A percentile compares a stretch with the other conserved stretches of the same genome.
These are phyloP conservation scores for Diuraphis noxia DNA, from an alignment of 1,140 invertebrate genomes.

Conservation along the genomic window DNA sequence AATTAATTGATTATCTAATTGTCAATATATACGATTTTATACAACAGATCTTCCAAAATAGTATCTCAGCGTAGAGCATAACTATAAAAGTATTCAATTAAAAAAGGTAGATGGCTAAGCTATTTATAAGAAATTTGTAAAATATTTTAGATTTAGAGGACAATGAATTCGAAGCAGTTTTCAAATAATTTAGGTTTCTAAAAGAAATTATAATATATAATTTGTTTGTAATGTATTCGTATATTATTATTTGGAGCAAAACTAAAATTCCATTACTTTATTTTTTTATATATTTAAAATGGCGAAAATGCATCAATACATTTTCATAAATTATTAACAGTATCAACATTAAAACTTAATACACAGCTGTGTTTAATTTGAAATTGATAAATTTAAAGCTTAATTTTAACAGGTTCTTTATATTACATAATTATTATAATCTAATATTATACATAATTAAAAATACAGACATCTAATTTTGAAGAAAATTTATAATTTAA, in stretches of 20 bases:
- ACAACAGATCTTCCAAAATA: not conserved
- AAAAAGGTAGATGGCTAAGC: not conserved
- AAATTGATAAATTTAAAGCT: not conserved
- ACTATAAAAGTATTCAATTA: not conserved
- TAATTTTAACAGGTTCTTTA: not conserved
- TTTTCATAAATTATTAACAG: not conserved
- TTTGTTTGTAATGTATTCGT: not conserved
- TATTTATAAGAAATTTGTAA: not conserved
- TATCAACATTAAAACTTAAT: conserved; percentile 15
- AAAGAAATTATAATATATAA: not conserved
- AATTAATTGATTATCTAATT: not conserved
- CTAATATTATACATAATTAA: conserved; percentile 9
- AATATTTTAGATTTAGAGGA: not conserved
- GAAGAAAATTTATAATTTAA: not conserved
- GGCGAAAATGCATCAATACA: not conserved
- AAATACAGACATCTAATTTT: conserved; percentile 6
- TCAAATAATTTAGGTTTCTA: not conserved
- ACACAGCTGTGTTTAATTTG: not conserved
- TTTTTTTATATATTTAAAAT: conserved; percentile 1
- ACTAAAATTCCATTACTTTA: conserved; percentile 18
- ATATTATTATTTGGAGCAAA: not conserved
- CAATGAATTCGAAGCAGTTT: not conserved
- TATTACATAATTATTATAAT: not conserved
- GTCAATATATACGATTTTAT: not conserved
- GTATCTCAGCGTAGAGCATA: not conserved